These are phyloP conservation scores for Papilio polytes DNA, from an alignment of 1,140 invertebrate species.

Conservation along the genomic window DNA sequence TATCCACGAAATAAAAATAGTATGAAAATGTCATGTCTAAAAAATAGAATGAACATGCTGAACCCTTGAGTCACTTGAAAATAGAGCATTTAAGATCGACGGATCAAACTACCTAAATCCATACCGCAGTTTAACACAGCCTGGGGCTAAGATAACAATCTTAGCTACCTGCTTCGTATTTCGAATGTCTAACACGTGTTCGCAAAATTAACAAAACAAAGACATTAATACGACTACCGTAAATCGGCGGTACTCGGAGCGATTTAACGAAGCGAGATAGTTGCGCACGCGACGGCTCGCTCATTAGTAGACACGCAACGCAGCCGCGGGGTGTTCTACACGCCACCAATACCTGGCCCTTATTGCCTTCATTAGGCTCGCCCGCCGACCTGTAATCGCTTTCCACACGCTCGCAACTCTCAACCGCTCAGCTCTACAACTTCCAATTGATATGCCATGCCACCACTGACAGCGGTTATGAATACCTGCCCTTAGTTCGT, in stretches of 20 bases:
- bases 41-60: background rate
- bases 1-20: too few relatives aligned
- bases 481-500: conserved; percentile 34
- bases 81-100: background rate
- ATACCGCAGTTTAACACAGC: background rate
- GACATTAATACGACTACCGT: conserved; percentile 57
- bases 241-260: conserved; percentile 52
- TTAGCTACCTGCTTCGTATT: conserved; percentile 44
- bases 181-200: conserved; percentile 50
- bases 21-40: too few relatives aligned
- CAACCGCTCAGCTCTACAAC: conserved; percentile 12
- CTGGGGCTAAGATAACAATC: conserved; percentile 40
- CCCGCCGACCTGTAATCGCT: conserved; percentile 62
- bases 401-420: conserved; percentile 55
- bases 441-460: conserved; percentile 36
- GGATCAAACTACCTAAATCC: background rate
- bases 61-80: background rate
- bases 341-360: conserved; percentile 59
- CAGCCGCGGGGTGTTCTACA: conserved; percentile 55
- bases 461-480: conserved; percentile 40
- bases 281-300: conserved; percentile 73
- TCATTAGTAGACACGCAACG: conserved; percentile 78
- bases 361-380: conserved; percentile 69
- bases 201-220: conserved; percentile 63
- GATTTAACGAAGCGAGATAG: conserved; percentile 73